Percentiles rank a stretch among this genome's conserved stretches.
These are phyloP conservation scores for Mycteria americana DNA, from an alignment of 2,797 vertebrate species.

Conservation along the genomic window DNA sequence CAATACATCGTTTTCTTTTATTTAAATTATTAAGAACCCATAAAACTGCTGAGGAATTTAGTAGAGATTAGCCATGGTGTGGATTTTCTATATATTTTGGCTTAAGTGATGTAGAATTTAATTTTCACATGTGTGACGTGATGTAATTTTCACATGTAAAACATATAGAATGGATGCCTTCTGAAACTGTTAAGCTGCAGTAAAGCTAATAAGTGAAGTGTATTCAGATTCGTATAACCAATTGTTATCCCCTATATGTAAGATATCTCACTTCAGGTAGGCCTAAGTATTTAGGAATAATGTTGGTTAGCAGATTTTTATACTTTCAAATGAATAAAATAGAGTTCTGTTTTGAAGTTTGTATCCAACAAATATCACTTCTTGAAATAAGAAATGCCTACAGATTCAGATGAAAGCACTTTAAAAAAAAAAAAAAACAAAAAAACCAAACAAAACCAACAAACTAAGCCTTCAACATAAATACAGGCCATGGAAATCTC, in stretches of 20 bases:
- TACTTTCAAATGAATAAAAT: background rate
- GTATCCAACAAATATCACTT: background rate
- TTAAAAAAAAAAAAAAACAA: background rate
- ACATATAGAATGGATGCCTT: background rate
- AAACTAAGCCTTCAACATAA: background rate
- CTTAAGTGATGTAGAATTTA: background rate
- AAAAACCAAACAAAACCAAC: no score
- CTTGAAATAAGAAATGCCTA: background rate
- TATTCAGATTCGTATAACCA: background rate
- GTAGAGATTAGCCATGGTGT: background rate
- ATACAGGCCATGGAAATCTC: background rate
- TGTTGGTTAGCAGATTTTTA: background rate
- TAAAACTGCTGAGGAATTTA: background rate
- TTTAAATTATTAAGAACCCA: background rate
- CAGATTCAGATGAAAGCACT: background rate
- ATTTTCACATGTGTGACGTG: background rate
- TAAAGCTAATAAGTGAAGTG: background rate
- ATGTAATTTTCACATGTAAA: background rate
- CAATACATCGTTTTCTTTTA: background rate
- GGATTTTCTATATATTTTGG: background rate
- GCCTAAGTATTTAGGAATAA: background rate
- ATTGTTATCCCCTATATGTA: background rate
- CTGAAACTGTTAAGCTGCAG: background rate
- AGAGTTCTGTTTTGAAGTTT: background rate
- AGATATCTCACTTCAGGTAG: background rate